phyloP scores from a whole-genome alignment of 1,140 invertebrate species.

The Laodelphax striatellus region DNA sequence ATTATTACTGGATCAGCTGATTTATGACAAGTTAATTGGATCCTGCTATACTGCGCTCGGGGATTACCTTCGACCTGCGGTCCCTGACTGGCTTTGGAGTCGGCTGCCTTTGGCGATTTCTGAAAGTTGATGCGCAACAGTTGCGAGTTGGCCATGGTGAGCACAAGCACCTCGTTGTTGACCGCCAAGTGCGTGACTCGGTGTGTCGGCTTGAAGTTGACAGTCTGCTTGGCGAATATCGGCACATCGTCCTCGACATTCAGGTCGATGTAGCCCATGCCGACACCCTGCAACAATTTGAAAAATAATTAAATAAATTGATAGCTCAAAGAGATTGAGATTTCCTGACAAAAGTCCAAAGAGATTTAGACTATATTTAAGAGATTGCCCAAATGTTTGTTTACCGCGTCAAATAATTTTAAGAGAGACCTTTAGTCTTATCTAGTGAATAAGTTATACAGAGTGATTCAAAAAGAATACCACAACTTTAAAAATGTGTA shows the following conservation, averaged over 20 bases:
- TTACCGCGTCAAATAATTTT: too few species aligned
- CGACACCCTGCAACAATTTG: slow-evolving; percentile 35
- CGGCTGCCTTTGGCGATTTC: slow-evolving; percentile 49
- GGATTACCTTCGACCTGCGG: not conserved
- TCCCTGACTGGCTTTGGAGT: not conserved
- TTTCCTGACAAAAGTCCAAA: too few species aligned
- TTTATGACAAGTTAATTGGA: too few species aligned
- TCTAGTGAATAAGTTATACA: too few species aligned
- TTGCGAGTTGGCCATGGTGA: slow-evolving; percentile 72
- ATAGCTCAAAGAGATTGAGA: too few species aligned
- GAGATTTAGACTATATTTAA: too few species aligned
- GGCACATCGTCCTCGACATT: slow-evolving; percentile 54
- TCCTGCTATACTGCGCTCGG: too few species aligned
- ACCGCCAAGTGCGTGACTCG: slow-evolving; percentile 68
- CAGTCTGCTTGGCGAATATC: slow-evolving; percentile 67
- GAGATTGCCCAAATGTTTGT: too few species aligned
- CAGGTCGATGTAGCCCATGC: slow-evolving; percentile 50
- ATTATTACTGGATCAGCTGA: too few species aligned
- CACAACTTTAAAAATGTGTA: too few species aligned
- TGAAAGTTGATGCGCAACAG: slow-evolving; percentile 72
- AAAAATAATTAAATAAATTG: slow-evolving; percentile 25
- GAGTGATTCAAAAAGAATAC: too few species aligned
- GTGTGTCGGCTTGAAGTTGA: slow-evolving; percentile 64
- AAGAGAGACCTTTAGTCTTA: too few species aligned
- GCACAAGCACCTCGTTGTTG: slow-evolving; percentile 67